These are phyloP conservation scores for Arvicanthis niloticus DNA, from an alignment of 2,113 vertebrate genomes.

Conservation along the genomic window DNA sequence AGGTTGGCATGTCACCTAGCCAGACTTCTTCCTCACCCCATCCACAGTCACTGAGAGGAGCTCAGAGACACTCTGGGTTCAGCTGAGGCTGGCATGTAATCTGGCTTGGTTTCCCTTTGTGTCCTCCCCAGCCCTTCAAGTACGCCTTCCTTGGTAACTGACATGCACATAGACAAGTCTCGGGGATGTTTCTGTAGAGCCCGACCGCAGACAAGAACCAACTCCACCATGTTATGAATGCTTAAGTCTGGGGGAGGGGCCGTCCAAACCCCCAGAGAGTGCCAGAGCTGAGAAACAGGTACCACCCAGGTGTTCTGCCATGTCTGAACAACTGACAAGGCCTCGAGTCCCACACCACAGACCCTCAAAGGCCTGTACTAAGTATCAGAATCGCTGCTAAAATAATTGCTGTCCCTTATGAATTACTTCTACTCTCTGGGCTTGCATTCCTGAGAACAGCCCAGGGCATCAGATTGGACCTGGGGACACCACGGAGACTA, in stretches of 20 bases:
- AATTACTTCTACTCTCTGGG: background rate
- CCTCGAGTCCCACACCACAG: background rate
- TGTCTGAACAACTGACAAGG: background rate
- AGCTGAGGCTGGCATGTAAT: too few species aligned
- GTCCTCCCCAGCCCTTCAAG: background rate
- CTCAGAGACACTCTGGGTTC: background rate
- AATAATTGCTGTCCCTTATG: background rate
- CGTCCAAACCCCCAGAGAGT: accelerated
- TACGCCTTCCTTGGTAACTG: background rate
- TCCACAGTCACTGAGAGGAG: background rate
- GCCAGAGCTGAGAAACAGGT: background rate
- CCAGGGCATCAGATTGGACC: background rate
- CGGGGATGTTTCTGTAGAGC: background rate
- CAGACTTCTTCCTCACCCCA: background rate
- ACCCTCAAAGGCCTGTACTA: background rate
- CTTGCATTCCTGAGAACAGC: background rate
- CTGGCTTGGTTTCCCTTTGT: background rate
- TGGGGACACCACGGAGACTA: background rate
- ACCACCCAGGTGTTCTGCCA: background rate
- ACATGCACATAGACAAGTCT: background rate
- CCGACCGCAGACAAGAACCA: background rate
- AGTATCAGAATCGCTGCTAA: background rate
- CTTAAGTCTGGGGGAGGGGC: background rate
- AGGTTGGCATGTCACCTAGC: background rate
- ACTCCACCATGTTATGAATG: background rate